Base-by-base conservation (phyloP, 1,140 invertebrate genomes). In the Psix sp. region DNA sequence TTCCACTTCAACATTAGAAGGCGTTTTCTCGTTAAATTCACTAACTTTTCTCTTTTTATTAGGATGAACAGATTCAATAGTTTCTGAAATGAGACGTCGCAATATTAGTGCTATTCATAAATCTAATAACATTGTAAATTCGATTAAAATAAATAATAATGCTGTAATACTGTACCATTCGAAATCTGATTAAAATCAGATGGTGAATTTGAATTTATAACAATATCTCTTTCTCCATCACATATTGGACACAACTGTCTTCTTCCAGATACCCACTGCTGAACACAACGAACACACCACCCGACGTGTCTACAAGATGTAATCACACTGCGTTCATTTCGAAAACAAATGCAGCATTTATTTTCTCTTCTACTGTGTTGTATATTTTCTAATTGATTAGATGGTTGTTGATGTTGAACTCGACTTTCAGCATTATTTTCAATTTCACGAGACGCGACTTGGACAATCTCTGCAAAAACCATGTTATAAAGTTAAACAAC, bases 241-340 rank as follows among this genome's bases (percentile, higher is more conserved):
- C 39, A 42, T 1, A 20, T 11, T 11, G 39, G 17, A 6, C 39
- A 42, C 6, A 11, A 11, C 7, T 42, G 39, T 3, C n/a, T 20
- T 9, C 9, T 42, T 42, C 18, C n/a, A 1, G n/a, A 2, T 11
- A 42, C 18, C 5, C n/a, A 42, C 18, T n/a, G 17, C 4, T 42
- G 39, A 11, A 11, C 18, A 21, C 39, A 42, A 5, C 17, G 4
- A 21, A 21, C 18, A 42, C 39, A 42, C 39, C 39, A 42, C 5
- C 39, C 39, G 15, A 42, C 10, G 16, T 42, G 39, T 13, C 39
- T 18, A 20, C 39, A 42, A 42, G 29, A 33, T 7, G 29, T n/a
- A 10, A 7, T 5, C 5, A 33, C n/a, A 10, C n/a, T 33, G n/a
- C 29, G 29, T 33, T 33, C 29, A 33, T 33, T 33, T 11, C n/a